Evolutionary conservation across 2,797 vertebrate species (phyloP).

Genomic region (Simalia tracyae): DNA sequence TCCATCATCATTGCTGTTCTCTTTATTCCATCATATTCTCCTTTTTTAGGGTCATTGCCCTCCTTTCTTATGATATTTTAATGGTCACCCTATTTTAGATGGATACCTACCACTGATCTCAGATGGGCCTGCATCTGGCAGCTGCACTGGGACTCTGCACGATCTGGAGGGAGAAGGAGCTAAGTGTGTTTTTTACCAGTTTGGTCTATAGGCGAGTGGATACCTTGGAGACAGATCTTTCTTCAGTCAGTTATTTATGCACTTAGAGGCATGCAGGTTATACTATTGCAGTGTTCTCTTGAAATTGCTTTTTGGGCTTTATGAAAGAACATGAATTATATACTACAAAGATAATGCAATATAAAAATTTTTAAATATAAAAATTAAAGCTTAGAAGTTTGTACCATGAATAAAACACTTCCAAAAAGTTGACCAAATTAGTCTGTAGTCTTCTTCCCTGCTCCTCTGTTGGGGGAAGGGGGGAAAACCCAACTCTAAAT

Average conservation of each 20-base stretch:
- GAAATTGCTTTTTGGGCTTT: neutral
- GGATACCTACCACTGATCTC: neutral
- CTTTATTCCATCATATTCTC: neutral
- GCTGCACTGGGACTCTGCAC: neutral
- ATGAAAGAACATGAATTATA: neutral
- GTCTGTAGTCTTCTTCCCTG: neutral
- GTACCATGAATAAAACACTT: neutral
- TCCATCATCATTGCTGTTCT: neutral
- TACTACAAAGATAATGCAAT: neutral
- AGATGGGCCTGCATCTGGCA: neutral
- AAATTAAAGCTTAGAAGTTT: neutral
- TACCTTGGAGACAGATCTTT: neutral
- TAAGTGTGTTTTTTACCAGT: neutral
- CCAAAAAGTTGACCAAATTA: neutral
- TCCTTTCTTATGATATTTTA: neutral
- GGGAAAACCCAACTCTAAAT: neutral
- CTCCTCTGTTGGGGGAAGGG: neutral
- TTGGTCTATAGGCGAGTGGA: neutral
- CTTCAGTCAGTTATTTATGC: neutral
- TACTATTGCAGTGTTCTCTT: neutral
- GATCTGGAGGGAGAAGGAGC: neutral
- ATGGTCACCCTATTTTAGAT: neutral
- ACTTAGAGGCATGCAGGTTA: neutral
- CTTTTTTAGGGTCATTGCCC: neutral
- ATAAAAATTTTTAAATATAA: neutral